phyloP scores from a whole-genome alignment of 2,797 vertebrate species.

The Spinibarbus caldwelli region DNA sequence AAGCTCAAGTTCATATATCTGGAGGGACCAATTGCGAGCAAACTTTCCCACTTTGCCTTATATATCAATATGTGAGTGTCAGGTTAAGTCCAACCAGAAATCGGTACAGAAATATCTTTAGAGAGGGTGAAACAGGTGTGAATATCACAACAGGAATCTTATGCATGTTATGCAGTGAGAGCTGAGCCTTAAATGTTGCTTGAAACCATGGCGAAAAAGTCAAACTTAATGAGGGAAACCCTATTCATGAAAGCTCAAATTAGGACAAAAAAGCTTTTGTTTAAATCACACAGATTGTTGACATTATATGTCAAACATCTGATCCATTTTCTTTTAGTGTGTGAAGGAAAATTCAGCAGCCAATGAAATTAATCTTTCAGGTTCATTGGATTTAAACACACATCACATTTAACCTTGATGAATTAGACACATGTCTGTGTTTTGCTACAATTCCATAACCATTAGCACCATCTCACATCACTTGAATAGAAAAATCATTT shows the following conservation, averaged over 20 bases:
- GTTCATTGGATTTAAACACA: conserved; percentile 28
- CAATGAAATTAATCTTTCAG: conserved; percentile 17
- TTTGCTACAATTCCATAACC: conserved; percentile 22
- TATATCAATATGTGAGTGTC: conserved; percentile 20
- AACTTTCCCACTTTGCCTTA: conserved; percentile 8
- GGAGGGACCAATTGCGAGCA: background rate
- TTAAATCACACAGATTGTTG: conserved; percentile 45
- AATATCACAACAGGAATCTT: conserved; percentile 16
- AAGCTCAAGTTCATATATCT: background rate
- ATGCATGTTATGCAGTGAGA: conserved; percentile 12
- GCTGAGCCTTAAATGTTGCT: background rate
- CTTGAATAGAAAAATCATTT: background rate
- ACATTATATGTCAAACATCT: conserved; percentile 47
- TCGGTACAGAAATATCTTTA: background rate
- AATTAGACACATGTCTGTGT: conserved; percentile 38
- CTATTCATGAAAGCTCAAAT: conserved; percentile 15
- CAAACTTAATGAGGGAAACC: conserved; percentile 36
- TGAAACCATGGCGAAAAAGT: background rate
- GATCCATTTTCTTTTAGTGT: conserved; percentile 37
- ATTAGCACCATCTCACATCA: conserved; percentile 36
- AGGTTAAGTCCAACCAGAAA: background rate
- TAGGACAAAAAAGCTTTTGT: conserved; percentile 46
- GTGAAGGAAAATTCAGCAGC: conserved; percentile 39
- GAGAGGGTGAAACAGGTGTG: background rate
- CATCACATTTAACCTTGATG: conserved; percentile 27